phyloP scores from a whole-genome alignment of 2,888 invertebrate genomes.

The Mesopsocus fuscifrons region DNA sequence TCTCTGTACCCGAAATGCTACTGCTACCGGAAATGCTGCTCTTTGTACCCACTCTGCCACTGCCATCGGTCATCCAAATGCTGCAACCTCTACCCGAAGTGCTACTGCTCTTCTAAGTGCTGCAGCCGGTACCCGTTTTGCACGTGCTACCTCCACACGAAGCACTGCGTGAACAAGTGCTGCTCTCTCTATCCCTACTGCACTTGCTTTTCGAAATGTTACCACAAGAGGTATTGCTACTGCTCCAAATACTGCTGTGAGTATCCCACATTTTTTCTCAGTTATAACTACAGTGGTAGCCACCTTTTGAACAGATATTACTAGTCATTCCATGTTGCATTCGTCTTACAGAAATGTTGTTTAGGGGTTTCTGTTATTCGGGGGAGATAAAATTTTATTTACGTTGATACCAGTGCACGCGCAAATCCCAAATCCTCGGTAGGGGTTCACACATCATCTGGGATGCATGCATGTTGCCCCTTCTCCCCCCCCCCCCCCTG shows the following conservation, averaged over 20 bases:
- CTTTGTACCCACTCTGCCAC: conserved; percentile 4
- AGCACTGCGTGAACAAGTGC: conserved; percentile 5
- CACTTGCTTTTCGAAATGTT: conserved; percentile 7
- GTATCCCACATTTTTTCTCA: background rate
- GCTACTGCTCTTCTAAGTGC: conserved; percentile 2
- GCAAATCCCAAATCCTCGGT: too few species aligned
- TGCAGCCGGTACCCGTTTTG: conserved; percentile 5
- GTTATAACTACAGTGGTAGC: too few species aligned
- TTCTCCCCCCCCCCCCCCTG: too few species aligned
- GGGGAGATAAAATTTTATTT: too few species aligned
- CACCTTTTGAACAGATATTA: too few species aligned
- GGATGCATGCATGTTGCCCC: too few species aligned
- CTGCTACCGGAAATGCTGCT: conserved; percentile 7
- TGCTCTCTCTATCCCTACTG: conserved; percentile 8
- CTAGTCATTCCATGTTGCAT: too few species aligned
- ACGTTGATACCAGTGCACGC: too few species aligned
- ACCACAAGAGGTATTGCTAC: conserved; percentile 4
- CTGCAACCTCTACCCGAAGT: conserved; percentile 5
- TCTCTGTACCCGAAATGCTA: conserved; percentile 5
- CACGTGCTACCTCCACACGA: conserved; percentile 1
- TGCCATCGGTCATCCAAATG: conserved; percentile 5
- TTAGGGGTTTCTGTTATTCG: too few species aligned
- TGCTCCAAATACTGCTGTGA: conserved; percentile 6
- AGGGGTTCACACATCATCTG: too few species aligned
- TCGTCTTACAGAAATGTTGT: too few species aligned